Evolutionary conservation across 2,797 vertebrate species (phyloP).

Genomic region (Anomalospiza imberbis): DNA sequence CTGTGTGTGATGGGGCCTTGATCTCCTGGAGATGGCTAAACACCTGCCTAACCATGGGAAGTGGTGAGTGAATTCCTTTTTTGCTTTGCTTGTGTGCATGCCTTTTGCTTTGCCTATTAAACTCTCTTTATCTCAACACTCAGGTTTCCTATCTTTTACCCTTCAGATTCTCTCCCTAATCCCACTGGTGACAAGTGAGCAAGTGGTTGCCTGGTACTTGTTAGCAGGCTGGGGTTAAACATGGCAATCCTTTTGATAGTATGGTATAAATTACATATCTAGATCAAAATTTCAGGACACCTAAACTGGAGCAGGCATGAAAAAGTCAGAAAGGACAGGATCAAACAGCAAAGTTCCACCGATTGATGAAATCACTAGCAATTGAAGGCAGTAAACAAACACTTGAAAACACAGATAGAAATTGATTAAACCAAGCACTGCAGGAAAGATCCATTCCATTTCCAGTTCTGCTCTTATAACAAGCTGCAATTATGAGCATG

Average conservation of each 20-base stretch:
- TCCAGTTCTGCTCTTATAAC: neutral
- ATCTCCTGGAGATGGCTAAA: neutral
- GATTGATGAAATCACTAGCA: neutral
- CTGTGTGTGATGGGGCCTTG: too few relatives aligned
- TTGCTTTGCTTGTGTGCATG: neutral
- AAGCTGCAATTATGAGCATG: neutral
- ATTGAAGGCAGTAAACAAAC: neutral
- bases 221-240: neutral
- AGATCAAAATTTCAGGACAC: neutral
- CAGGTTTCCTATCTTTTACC: neutral
- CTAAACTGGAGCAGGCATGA: neutral
- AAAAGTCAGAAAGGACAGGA: neutral
- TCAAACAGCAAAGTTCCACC: neutral
- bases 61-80: neutral
- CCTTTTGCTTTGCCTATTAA: neutral
- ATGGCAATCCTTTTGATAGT: too few relatives aligned
- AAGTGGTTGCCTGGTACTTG: neutral
- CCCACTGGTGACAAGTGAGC: rapidly evolving
- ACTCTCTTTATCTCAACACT: neutral
- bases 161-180: rapidly evolving
- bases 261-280: neutral
- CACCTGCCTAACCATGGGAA: neutral
- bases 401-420: neutral
- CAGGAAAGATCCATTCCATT: neutral
- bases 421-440: neutral